phyloP scores from a whole-genome alignment of 2,113 vertebrate species.

The Lampris megalopsis region DNA sequence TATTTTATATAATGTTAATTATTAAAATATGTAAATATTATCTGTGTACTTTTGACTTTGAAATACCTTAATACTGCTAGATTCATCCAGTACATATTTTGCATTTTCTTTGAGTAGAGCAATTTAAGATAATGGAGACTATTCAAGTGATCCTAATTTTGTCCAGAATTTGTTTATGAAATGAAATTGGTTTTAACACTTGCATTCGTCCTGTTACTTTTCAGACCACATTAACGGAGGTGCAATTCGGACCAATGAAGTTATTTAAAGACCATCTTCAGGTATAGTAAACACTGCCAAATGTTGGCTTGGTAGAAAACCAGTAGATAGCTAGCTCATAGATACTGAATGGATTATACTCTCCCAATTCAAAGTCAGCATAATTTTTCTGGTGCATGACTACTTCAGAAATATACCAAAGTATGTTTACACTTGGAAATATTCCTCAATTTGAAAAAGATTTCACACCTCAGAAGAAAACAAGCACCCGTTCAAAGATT shows the following conservation, averaged over 20 bases:
- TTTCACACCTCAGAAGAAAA: constrained; percentile 32
- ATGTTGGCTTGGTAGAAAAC: neutral
- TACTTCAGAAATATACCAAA: constrained; percentile 17
- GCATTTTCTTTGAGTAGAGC: no score
- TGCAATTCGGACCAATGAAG: constrained; percentile 98
- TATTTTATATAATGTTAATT: no score
- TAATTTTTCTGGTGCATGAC: constrained; percentile 16
- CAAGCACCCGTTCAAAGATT: constrained; percentile 46
- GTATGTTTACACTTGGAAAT: constrained; percentile 40
- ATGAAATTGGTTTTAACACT: constrained; percentile 41
- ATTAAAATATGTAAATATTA: no score
- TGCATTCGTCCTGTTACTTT: constrained; percentile 73
- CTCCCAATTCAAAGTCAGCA: neutral
- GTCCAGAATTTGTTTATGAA: neutral
- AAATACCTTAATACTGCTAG: no score
- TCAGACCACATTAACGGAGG: constrained; percentile 89
- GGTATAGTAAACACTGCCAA: constrained; percentile 81
- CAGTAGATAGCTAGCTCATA: neutral
- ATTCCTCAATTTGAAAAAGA: constrained; percentile 50
- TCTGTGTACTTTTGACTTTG: no score
- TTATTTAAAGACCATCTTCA: constrained; percentile 97
- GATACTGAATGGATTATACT: constrained; percentile 20
- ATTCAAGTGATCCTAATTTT: neutral
- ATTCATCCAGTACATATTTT: no score
- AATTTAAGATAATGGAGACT: no score